These are phyloP conservation scores for Platygyra sinensis DNA, from an alignment of 64 coral and sea anemone species.

Conservation along the genomic window DNA sequence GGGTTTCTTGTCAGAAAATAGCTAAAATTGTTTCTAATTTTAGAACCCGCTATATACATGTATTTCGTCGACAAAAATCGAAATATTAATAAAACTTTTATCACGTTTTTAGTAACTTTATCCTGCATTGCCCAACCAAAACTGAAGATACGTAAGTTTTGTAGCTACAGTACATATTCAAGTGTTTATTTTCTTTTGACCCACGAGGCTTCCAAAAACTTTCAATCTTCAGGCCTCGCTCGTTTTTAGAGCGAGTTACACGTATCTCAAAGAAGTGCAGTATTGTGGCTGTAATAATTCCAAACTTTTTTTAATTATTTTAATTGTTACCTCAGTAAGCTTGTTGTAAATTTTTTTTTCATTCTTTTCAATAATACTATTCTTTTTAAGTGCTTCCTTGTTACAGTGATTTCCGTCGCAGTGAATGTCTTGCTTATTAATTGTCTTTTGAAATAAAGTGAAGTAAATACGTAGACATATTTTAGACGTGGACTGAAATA, in stretches of 20 bases:
- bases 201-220: too few species aligned
- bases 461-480: too few species aligned
- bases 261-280: too few species aligned
- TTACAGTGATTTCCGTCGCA: background rate
- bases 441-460: background rate
- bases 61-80: background rate
- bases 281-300: background rate
- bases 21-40: background rate
- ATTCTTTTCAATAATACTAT: background rate
- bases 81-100: background rate
- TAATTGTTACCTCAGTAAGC: background rate
- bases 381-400: background rate
- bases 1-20: background rate
- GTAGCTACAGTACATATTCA: too few species aligned
- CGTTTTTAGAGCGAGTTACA: too few species aligned
- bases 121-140: background rate
- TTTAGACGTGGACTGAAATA: too few species aligned
- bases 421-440: background rate
- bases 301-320: background rate
- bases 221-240: too few species aligned
- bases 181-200: too few species aligned
- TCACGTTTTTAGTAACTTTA: background rate
- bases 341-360: background rate
- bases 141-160: too few species aligned
- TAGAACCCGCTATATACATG: background rate